Evolutionary conservation across 2,888 invertebrate genomes (phyloP).

Genomic region (Tipula confusa): DNA sequence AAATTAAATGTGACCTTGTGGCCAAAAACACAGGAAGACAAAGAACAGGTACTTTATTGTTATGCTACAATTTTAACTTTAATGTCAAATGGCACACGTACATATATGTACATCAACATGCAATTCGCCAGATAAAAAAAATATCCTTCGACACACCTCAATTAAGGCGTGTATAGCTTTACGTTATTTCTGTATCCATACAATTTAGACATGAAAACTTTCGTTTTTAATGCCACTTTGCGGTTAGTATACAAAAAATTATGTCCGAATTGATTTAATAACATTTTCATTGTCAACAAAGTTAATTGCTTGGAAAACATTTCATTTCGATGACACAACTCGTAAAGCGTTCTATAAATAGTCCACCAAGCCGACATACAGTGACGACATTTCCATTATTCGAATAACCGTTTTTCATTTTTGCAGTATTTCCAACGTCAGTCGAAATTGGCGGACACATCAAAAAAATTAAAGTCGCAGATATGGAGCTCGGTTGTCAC

Average conservation of each 20-base stretch:
- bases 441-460: conserved; percentile 72
- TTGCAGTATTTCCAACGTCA: conserved; percentile 75
- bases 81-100: background rate
- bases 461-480: conserved; percentile 82
- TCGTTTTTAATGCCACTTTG: background rate
- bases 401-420: conserved; percentile 47
- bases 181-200: background rate
- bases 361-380: background rate
- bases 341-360: background rate
- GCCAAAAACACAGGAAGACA: conserved; percentile 91
- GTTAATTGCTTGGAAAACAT: background rate
- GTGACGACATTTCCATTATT: background rate
- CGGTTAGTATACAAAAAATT: background rate
- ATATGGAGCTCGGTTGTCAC: conserved; percentile 98
- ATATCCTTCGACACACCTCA: background rate
- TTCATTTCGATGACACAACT: background rate
- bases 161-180: background rate
- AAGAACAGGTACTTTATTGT: conserved; percentile 68
- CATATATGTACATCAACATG: background rate
- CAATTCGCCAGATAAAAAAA: background rate
- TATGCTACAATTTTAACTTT: background rate
- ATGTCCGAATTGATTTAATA: background rate
- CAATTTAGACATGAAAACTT: background rate
- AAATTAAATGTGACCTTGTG: conserved; percentile 77
- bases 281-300: background rate